Conservation (phyloP, 2,888 invertebrate species). For the Drosophila kokeensis region DNA sequence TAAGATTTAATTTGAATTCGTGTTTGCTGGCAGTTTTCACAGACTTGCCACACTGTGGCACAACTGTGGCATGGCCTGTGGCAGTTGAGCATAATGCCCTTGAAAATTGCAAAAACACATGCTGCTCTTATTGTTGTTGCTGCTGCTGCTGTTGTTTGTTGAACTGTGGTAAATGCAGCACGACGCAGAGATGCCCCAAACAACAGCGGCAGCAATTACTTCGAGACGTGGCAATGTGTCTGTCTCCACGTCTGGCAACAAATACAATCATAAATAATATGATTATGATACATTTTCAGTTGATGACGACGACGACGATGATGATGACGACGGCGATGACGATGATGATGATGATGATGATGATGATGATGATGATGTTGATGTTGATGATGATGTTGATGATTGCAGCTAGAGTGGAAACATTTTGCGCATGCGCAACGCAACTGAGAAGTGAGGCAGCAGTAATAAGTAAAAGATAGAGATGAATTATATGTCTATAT, state of each 20-base stretch:
- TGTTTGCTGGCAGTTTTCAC: neutral
- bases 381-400: constrained; percentile 8
- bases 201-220: constrained; percentile 65
- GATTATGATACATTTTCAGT: constrained; percentile 72
- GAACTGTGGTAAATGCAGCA: constrained; percentile 17
- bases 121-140: constrained; percentile 44
- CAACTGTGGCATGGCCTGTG: constrained; percentile 15
- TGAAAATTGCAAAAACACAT: constrained; percentile 74
- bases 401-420: constrained; percentile 24
- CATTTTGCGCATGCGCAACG: constrained; percentile 50
- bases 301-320: constrained; percentile 7
- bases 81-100: constrained; percentile 57
- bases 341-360: constrained; percentile 3
- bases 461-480: neutral
- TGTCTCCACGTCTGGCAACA: constrained; percentile 63
- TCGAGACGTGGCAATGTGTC: constrained; percentile 62
- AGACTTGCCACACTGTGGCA: constrained; percentile 35
- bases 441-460: neutral
- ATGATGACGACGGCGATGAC: neutral
- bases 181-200: constrained; percentile 23
- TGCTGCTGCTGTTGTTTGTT: neutral
- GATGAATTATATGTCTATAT: neutral
- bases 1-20: neutral
- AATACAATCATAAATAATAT: constrained; percentile 79
- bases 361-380: constrained; percentile 1